Base-by-base conservation (phyloP, 2,888 invertebrate genomes). In the Xanthostigma xanthostigma region DNA sequence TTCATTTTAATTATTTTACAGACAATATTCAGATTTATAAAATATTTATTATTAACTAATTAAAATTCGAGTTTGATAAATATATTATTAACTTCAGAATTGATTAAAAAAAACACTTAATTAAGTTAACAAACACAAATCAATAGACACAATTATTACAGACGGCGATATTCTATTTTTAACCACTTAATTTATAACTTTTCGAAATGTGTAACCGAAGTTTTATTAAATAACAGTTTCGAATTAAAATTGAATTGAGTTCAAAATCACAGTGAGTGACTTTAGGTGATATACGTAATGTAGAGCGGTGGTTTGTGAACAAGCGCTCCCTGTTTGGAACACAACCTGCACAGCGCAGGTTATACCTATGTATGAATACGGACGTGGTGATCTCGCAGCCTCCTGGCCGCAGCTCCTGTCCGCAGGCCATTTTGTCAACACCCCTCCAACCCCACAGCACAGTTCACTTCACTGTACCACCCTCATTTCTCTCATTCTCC, bases 371-470 rank as follows among this genome's bases (percentile, higher is more conserved):
- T 27, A 27, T 27, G 27, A 13, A 35, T 13, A 33, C 44, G 33
- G 35, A 44, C 35, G 44, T 34, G 44, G 44, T 44, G 44, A 34
- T 59, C 58, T 59, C 57, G 69, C 57, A 60, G 70, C 63, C 68
- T 70, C 70, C 60, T 60, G 60, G 60, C 60, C 62, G 61, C 60
- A 62, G 61, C 62, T 61, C 58, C 60, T 62, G 66, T 66, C 64
- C 60, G 68, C 67, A 68, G 66, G 76, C 76, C 77, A 77, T 78
- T 77, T 78, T 78, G 77, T 77, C 68, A 68, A 65, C 63, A 64
- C 65, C 64, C 61, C 61, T 62, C 57, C 57, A 60, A 59, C 60
- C 60, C 53, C 54, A 61, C 60, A 62, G 63, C 64, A 63, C 60
- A 63, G 65, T 64, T 62, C 59, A 62, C 27, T 27, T 27, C 27